Conservation (phyloP, 2,113 vertebrate species). For the Halcyon malimbica region DNA sequence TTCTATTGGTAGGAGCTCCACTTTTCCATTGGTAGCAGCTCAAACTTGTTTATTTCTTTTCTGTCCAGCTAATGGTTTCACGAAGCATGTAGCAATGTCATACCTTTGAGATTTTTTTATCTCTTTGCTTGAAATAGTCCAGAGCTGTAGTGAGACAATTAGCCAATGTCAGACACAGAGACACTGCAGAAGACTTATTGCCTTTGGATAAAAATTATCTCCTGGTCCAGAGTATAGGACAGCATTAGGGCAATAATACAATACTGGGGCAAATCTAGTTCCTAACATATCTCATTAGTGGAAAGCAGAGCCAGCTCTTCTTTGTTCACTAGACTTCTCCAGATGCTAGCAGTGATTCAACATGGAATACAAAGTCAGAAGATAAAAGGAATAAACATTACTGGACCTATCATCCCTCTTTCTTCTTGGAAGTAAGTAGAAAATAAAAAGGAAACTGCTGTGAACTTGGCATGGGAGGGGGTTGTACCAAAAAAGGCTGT, state of each 20-base stretch:
- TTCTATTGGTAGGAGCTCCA: too few relatives aligned
- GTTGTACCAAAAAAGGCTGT: background rate
- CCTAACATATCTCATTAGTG: background rate
- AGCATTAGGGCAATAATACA: background rate
- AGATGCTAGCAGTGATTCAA: background rate
- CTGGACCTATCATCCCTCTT: background rate
- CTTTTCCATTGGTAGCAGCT: too few relatives aligned
- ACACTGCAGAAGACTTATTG: background rate
- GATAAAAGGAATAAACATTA: background rate
- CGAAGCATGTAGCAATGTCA: background rate
- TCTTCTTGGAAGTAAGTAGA: background rate
- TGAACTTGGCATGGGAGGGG: background rate
- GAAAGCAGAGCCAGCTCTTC: background rate
- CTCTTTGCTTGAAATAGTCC: background rate
- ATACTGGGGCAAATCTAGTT: background rate
- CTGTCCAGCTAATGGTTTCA: background rate
- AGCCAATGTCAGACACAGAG: background rate
- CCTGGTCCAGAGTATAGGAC: background rate
- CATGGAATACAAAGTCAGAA: background rate
- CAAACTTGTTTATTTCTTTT: background rate
- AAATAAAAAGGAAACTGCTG: background rate
- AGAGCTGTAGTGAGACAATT: background rate
- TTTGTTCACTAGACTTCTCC: background rate
- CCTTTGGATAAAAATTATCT: background rate
- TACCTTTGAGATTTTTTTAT: background rate